These are phyloP conservation scores for Pentalonia nigronervosa DNA, from an alignment of 1,140 invertebrate species.

Conservation along the genomic window DNA sequence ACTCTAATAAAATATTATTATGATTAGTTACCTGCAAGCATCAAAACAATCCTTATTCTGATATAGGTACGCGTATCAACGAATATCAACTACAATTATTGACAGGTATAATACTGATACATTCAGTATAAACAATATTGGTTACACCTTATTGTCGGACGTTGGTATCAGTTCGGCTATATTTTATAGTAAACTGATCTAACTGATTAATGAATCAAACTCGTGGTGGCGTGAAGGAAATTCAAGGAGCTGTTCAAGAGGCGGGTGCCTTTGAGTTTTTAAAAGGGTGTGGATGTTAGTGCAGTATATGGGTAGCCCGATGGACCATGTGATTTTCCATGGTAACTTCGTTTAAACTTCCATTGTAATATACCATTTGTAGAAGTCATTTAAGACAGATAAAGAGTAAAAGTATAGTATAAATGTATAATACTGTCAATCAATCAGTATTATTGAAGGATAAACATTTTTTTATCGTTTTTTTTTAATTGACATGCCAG, in stretches of 20 bases:
- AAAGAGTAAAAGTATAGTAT: neutral
- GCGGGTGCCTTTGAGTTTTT: neutral
- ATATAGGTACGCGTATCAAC: neutral
- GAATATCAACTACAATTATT: neutral
- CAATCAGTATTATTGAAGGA: too few relatives aligned
- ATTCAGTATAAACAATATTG: neutral
- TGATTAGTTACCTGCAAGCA: neutral
- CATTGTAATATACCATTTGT: too few relatives aligned
- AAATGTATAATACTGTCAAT: neutral
- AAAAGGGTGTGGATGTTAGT: neutral
- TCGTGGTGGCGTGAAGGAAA: neutral
- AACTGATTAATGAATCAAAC: neutral
- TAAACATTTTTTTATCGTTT: too few relatives aligned
- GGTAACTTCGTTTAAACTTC: too few relatives aligned
- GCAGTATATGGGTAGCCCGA: neutral
- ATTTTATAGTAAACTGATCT: neutral
- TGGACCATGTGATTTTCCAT: neutral
- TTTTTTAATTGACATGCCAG: too few relatives aligned
- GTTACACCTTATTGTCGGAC: neutral
- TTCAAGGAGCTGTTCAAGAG: neutral
- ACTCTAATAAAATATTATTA: constrained; percentile 69
- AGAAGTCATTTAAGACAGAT: neutral
- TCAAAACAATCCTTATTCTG: neutral
- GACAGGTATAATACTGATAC: neutral
- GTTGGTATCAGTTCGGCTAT: neutral